Evolutionary conservation across 2,888 invertebrate species (phyloP), one percentile per base, ranked within the genome.

Genomic region (Pristionchus exspectatus): DNA sequence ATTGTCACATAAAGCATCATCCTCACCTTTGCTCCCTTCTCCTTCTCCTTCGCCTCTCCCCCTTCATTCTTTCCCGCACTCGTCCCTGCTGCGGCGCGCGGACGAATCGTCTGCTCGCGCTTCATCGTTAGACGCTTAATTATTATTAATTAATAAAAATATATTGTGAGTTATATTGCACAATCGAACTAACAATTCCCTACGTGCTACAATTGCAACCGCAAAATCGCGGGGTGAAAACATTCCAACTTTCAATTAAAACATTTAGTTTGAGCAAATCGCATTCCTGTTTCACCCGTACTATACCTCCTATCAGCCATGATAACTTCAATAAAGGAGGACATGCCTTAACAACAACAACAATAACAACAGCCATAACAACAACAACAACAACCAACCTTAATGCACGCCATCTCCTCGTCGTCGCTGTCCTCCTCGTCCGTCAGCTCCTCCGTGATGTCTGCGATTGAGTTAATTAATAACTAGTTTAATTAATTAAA

Each of bases 71-170:
- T 77, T 2, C 1, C 77, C 44, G 18, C 44, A 44, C 77, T 77
- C 44, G 14, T 44, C 44, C 4, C 38, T 74, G 18, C 38, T 16
- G 30, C 69, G 10, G 24, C 44, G 2, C 38, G 44, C 18, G 77
- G 77, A 24, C 77, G 77, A 38, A 77, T 24, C 38, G 77, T 77
- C 44, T 77, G 77, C 77, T 77, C 77, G 21, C 44, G 77, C 21
- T 50, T 50, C 44, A 44, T 44, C 77, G 77, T 18, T 4, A 59
- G 59, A 24, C 44, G 77, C 77, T 44, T 72, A 33, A 24, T 72
- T 33, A 33, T 72, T 72, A 10, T 33, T 33, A 72, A 33, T 21
- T 24, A 66, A 66, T 24, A 56, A 69, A 7, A 69, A n/a, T 69
- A 27, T n/a, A n/a, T n/a, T n/a, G n/a, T n/a, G n/a, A n/a, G n/a